Evolutionary conservation across 1,140 invertebrate genomes (phyloP), one percentile per base, ranked within the genome.

Genomic region (Drosophila eugracilis): DNA sequence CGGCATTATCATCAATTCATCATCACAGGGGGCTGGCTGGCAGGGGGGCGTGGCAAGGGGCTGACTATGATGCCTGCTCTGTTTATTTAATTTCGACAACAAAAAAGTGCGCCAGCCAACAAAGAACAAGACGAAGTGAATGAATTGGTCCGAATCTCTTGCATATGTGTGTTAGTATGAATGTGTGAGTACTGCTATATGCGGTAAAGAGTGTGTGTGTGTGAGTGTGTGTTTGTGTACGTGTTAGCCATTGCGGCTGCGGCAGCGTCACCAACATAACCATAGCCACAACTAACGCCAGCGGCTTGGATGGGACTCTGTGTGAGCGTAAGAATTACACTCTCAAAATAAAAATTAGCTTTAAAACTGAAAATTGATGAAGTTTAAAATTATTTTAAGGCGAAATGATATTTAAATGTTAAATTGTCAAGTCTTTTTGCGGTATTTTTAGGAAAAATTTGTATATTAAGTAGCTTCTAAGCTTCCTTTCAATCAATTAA

Each of bases 1-100:
- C 54, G 80, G 74, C 71, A 75, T 80, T 81, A 89, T 81, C 77
- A 81, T 86, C 86, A 89, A 89, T 89, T 86, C 80, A 89, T 89
- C 85, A 90, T 89, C 86, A 69, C 69, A 81, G 66, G 26, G 52
- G 24, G 37, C 28, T 21, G 36, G n/a, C n/a, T n/a, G 17, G 24
- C 19, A 34, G 28, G 7, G 15, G n/a, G 17, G 30, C 17, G 39
- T 42, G 39, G 21, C 19, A 30, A 9, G 39, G 34, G n/a, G 30
- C 44, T 52, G 28, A 15, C 52, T 67, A 71, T 17, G 45, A 34
- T 30, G 67, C 32, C 49, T 52, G 60, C 30, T 52, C 63, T 77
- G 67, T 81, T 75, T 88, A 79, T 88, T 88, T 88, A 81, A 88
- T 86, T 88, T 86, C 47, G 44, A 36, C 47, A 63, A 48, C 70